These are phyloP conservation scores for Eupeodes corollae DNA, from an alignment of 1,140 invertebrate genomes.

Conservation along the genomic window DNA sequence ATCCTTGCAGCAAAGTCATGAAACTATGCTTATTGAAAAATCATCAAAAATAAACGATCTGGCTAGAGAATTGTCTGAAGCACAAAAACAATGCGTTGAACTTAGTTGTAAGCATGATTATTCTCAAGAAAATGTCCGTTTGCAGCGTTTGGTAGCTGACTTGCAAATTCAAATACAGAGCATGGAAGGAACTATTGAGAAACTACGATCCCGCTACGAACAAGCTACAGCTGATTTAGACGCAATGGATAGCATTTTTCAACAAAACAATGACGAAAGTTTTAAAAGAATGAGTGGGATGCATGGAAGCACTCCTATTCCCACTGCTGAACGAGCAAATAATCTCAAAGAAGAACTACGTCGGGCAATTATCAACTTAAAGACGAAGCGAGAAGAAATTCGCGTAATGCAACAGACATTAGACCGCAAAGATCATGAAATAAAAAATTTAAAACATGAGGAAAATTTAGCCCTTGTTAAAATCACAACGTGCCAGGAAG, in stretches of 20 bases:
- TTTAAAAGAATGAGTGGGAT: slow-evolving; percentile 15
- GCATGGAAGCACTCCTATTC: slow-evolving; percentile 22
- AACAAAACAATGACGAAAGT: slow-evolving; percentile 24
- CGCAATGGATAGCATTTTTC: slow-evolving; percentile 28
- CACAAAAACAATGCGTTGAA: slow-evolving; percentile 32
- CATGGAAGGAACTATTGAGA: slow-evolving; percentile 24
- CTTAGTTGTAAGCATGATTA: slow-evolving; percentile 12
- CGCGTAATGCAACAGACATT: slow-evolving; percentile 21
- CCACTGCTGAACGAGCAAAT: slow-evolving; percentile 18
- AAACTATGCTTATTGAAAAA: slow-evolving; percentile 43
- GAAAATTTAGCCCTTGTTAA: slow-evolving; percentile 28
- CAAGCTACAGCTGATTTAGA: slow-evolving; percentile 26
- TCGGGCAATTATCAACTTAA: slow-evolving; percentile 20
- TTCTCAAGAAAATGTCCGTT: slow-evolving; percentile 14
- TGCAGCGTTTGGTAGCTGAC: slow-evolving; percentile 18
- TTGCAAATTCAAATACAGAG: slow-evolving; percentile 19
- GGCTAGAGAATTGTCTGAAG: slow-evolving; percentile 39
- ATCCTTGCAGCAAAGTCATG: slow-evolving; percentile 41
- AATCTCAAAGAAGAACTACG: slow-evolving; percentile 31
- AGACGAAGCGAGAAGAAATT: slow-evolving; percentile 31
- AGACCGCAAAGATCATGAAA: slow-evolving; percentile 20
- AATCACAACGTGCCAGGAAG: slow-evolving; percentile 24
- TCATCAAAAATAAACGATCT: slow-evolving; percentile 42
- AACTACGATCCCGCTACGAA: slow-evolving; percentile 19
- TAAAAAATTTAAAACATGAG: slow-evolving; percentile 15